phyloP scores from a whole-genome alignment of 92 coral and sea anemone species.

The Porites cylindrica region DNA sequence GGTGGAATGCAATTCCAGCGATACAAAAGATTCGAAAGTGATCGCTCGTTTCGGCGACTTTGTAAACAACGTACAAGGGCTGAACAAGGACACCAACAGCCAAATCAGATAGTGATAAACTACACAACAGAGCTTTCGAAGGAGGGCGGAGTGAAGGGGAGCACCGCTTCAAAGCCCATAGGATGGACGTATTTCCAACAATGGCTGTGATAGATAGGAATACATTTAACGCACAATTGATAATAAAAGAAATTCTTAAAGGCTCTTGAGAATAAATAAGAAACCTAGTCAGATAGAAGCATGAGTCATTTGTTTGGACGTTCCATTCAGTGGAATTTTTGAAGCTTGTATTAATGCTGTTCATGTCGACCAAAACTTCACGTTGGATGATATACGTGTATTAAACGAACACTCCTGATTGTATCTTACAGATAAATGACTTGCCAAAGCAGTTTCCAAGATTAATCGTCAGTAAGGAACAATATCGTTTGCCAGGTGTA shows the following conservation, averaged over 20 bases:
- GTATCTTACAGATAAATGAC: background rate
- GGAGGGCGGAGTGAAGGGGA: constrained; percentile 39
- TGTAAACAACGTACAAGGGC: constrained; percentile 30
- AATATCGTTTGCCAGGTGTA: constrained; percentile 18
- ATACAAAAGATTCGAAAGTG: constrained; percentile 40
- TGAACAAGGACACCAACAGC: constrained; percentile 31
- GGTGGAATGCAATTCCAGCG: constrained; percentile 33
- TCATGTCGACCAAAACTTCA: background rate
- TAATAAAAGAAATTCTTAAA: constrained; percentile 9
- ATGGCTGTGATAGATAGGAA: constrained; percentile 32
- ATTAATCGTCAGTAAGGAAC: constrained; percentile 12
- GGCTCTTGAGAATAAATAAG: constrained; percentile 2
- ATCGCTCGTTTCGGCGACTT: constrained; percentile 35
- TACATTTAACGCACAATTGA: constrained; percentile 36
- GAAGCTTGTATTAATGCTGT: constrained; percentile 7
- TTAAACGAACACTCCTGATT: background rate
- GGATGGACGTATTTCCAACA: constrained; percentile 26
- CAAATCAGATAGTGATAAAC: constrained; percentile 35
- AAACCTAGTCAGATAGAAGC: constrained; percentile 36
- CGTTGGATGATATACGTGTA: background rate
- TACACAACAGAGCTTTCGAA: constrained; percentile 21
- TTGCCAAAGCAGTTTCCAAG: constrained; percentile 8
- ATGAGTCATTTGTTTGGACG: background rate
- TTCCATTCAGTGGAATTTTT: constrained; percentile 8
- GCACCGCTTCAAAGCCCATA: constrained; percentile 30